phyloP scores from a whole-genome alignment of 2,888 invertebrate genomes.

The Patella pellucida region DNA sequence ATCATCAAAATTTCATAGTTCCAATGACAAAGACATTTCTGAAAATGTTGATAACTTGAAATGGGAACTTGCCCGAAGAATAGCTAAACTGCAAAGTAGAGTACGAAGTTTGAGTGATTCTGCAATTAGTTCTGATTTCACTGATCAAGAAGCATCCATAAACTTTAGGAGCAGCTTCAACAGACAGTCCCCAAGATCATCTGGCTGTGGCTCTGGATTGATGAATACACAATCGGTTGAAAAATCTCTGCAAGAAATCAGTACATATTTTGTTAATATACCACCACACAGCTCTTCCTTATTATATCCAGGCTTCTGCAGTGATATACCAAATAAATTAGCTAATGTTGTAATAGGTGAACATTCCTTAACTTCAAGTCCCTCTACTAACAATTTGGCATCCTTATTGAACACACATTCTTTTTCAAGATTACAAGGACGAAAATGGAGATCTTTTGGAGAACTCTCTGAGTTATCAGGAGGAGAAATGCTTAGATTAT shows the following conservation, averaged over 20 bases:
- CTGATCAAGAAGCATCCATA: constrained; percentile 54
- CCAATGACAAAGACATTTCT: not conserved
- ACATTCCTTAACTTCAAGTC: not conserved
- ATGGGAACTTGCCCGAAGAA: constrained; percentile 48
- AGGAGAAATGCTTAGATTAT: not conserved
- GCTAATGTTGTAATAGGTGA: not conserved
- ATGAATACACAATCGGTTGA: not conserved
- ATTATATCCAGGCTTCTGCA: not conserved
- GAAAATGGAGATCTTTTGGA: constrained; percentile 28
- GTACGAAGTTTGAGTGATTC: constrained; percentile 60
- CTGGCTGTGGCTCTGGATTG: not conserved
- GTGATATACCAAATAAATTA: not conserved
- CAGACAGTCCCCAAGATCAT: constrained; percentile 5
- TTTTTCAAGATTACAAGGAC: constrained; percentile 23
- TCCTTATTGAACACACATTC: not conserved
- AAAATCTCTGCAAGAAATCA: not conserved
- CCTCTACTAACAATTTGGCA: not conserved
- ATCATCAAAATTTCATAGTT: constrained; percentile 1
- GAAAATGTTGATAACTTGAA: constrained; percentile 34
- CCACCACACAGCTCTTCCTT: not conserved
- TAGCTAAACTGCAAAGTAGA: constrained; percentile 45
- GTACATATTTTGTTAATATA: not conserved
- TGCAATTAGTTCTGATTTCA: constrained; percentile 65
- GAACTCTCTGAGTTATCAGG: constrained; percentile 26
- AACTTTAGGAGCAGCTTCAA: constrained; percentile 49